These are phyloP conservation scores for Ischnura elegans DNA, from an alignment of 2,888 invertebrate genomes.

Conservation along the genomic window DNA sequence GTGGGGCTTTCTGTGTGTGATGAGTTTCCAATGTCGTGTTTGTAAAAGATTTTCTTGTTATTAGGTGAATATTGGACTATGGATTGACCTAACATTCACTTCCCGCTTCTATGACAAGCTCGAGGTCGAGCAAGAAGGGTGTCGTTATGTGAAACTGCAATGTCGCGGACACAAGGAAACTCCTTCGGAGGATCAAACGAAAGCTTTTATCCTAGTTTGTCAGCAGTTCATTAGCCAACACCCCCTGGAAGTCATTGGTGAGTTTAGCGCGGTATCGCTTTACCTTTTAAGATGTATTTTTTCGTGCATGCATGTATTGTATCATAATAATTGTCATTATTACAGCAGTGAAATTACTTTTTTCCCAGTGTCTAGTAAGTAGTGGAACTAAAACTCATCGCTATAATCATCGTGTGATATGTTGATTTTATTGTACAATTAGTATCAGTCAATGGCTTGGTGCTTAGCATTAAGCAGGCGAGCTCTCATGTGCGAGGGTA, in stretches of 20 bases:
- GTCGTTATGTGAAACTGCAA: slow-evolving; percentile 92
- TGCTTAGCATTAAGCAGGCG: no score
- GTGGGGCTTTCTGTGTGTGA: no score
- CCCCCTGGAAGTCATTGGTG: slow-evolving; percentile 88
- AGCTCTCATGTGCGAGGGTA: no score
- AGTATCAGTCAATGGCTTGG: no score
- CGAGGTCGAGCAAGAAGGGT: slow-evolving; percentile 87
- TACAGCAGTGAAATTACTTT: no score
- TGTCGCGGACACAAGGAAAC: slow-evolving; percentile 96
- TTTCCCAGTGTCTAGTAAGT: no score
- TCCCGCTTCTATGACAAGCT: slow-evolving; percentile 92
- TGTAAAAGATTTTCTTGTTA: slow-evolving; percentile 57
- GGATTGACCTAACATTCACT: slow-evolving; percentile 98
- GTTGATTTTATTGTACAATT: no score
- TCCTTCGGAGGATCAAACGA: slow-evolving; percentile 91
- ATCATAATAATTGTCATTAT: not conserved
- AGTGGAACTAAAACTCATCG: no score
- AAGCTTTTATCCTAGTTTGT: slow-evolving; percentile 90
- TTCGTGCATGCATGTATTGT: no score
- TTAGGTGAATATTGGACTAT: slow-evolving; percentile 92
- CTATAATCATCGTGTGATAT: no score
- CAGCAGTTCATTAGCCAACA: slow-evolving; percentile 88
- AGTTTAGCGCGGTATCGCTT: slow-evolving; percentile 69
- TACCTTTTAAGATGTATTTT: no score
- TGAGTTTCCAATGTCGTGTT: not conserved